phyloP scores from a whole-genome alignment of 2,113 vertebrate genomes.

The Perca fluviatilis region DNA sequence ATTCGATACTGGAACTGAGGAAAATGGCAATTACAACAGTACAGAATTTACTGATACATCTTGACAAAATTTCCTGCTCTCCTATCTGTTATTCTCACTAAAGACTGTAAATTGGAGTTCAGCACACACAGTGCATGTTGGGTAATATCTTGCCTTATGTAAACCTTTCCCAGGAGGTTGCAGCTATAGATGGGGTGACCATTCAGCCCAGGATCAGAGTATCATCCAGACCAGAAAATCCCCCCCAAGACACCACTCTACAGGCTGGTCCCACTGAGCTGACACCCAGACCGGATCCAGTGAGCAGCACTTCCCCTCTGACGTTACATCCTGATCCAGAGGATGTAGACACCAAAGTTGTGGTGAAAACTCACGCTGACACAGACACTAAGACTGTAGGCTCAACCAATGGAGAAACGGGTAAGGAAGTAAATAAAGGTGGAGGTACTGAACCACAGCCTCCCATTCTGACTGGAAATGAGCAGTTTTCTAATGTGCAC shows the following conservation, averaged over 20 bases:
- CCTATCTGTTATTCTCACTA: neutral
- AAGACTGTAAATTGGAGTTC: neutral
- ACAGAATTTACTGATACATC: neutral
- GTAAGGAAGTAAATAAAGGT: conserved; percentile 3
- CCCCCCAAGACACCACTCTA: neutral
- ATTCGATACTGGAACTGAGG: neutral
- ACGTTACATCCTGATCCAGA: neutral
- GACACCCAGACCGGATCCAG: conserved; percentile 19
- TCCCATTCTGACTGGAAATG: conserved; percentile 13
- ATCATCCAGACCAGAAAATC: conserved; percentile 25
- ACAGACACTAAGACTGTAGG: conserved; percentile 4
- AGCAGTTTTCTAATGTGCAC: conserved; percentile 13
- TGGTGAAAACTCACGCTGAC: neutral
- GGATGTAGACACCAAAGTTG: neutral
- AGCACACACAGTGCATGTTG: neutral
- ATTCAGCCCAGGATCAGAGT: conserved; percentile 6
- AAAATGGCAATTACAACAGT: neutral
- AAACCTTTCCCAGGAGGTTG: conserved; percentile 44
- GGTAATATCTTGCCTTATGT: neutral
- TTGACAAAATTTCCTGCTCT: neutral
- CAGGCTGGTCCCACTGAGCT: conserved; percentile 3
- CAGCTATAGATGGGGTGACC: conserved; percentile 11
- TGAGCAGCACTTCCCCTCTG: conserved; percentile 3
- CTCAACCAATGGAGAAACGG: neutral
- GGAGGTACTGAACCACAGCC: neutral